A percentile compares a stretch with the other conserved stretches of the same genome.
Evolutionary conservation across 2,888 invertebrate genomes (phyloP).

Genomic region (Agriopis leucophaearia): DNA sequence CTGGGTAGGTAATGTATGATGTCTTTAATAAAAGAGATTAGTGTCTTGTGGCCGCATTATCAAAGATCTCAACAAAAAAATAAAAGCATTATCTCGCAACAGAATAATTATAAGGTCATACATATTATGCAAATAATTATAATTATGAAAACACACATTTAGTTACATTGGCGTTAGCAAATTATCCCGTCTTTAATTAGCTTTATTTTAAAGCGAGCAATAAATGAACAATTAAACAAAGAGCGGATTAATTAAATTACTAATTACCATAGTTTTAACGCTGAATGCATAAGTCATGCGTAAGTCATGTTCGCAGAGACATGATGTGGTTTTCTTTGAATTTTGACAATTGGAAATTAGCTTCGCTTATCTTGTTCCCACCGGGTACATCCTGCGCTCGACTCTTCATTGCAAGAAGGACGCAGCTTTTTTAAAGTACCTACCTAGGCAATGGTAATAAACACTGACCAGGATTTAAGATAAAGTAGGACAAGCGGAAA

Average conservation of each 20-base stretch:
- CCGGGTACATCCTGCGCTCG: slow-evolving; percentile 28
- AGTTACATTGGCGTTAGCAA: slow-evolving; percentile 8
- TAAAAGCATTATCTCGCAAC: background rate
- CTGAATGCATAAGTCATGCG: slow-evolving; percentile 37
- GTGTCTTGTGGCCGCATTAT: slow-evolving; percentile 1
- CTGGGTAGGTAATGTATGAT: background rate
- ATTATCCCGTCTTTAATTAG: slow-evolving; percentile 13
- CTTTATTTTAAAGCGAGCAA: slow-evolving; percentile 4
- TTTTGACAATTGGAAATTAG: slow-evolving; percentile 38
- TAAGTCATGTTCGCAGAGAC: slow-evolving; percentile 31
- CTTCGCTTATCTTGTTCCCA: slow-evolving; percentile 47
- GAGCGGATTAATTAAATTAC: slow-evolving; percentile 25
- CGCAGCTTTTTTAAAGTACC: slow-evolving; percentile 14
- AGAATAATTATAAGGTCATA: background rate
- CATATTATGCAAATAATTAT: slow-evolving; percentile 8
- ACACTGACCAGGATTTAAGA: slow-evolving; percentile 9
- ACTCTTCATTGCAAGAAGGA: slow-evolving; percentile 6
- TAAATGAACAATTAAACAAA: slow-evolving; percentile 22
- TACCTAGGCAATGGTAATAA: slow-evolving; percentile 35
- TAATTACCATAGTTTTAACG: slow-evolving; percentile 39
- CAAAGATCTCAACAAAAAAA: slow-evolving; percentile 2
- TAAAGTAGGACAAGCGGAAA: background rate
- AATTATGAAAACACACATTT: slow-evolving; percentile 9
- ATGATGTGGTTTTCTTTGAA: slow-evolving; percentile 32
- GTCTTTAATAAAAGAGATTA: slow-evolving; percentile 2